Conservation (phyloP, 1,140 invertebrate genomes). For the Dryas iulia region DNA sequence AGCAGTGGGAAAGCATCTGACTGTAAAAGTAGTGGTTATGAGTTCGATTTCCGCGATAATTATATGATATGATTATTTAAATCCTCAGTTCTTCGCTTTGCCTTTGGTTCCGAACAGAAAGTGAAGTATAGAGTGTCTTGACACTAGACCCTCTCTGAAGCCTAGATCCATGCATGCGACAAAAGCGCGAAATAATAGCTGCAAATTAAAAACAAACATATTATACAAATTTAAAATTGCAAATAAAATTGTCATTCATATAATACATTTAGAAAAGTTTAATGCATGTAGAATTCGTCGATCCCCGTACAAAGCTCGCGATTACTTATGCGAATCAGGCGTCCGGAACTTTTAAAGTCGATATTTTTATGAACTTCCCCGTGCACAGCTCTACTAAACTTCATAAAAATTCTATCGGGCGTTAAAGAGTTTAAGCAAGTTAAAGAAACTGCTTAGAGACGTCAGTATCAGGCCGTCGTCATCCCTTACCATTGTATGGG, state of each 20-base stretch:
- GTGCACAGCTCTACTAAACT: conserved; percentile 37
- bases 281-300: conserved; percentile 19
- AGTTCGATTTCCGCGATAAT: too few species aligned
- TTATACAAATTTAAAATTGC: not conserved
- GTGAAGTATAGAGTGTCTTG: too few species aligned
- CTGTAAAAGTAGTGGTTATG: too few species aligned
- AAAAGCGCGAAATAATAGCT: too few species aligned
- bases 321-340: conserved; percentile 44
- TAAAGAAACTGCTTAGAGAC: conserved; percentile 36
- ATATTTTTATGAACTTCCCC: conserved; percentile 42
- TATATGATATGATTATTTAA: too few species aligned
- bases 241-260: not conserved
- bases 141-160: too few species aligned
- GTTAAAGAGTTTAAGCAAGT: conserved; percentile 43
- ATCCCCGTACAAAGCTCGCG: conserved; percentile 26
- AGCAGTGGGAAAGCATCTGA: too few species aligned
- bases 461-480: conserved; percentile 51
- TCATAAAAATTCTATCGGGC: conserved; percentile 61
- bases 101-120: too few species aligned
- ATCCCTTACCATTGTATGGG: conserved; percentile 38
- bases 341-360: conserved; percentile 34
- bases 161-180: too few species aligned
- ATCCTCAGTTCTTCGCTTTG: too few species aligned
- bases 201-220: too few species aligned
- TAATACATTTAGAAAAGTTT: conserved; percentile 11